Percentiles rank a stretch among this genome's conserved stretches.
Conservation (phyloP, 1,140 invertebrate genomes). For the Halesus radiatus region DNA sequence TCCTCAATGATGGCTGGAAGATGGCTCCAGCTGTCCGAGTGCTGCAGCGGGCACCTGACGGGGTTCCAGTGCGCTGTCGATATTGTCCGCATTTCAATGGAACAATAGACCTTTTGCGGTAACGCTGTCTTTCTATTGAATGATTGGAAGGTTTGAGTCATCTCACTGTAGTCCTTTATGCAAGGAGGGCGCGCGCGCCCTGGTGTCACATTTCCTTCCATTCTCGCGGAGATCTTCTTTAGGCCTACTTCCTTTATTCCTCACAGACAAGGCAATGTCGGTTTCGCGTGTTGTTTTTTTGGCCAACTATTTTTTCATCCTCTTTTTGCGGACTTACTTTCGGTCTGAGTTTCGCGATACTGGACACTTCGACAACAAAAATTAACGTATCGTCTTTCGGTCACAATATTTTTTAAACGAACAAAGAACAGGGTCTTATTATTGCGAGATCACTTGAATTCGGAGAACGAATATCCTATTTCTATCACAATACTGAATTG, state of each 20-base stretch:
- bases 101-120: constrained; percentile 51
- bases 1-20: constrained; percentile 34
- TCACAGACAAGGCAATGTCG: constrained; percentile 25
- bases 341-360: constrained; percentile 29
- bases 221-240: constrained; percentile 24
- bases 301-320: neutral
- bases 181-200: constrained; percentile 40
- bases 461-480: neutral
- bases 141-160: neutral
- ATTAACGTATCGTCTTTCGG: constrained; percentile 60
- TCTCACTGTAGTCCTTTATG: constrained; percentile 30
- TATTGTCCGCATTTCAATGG: constrained; percentile 55
- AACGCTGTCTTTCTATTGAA: constrained; percentile 45
- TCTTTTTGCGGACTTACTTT: constrained; percentile 31
- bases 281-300: neutral
- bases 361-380: constrained; percentile 44
- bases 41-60: constrained; percentile 12
- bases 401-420: constrained; percentile 50
- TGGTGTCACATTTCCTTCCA: constrained; percentile 44
- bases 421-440: constrained; percentile 30
- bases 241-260: constrained; percentile 26
- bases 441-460: neutral
- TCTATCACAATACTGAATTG: neutral
- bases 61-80: constrained; percentile 27
- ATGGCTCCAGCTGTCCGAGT: constrained; percentile 48